These are phyloP conservation scores for Oeneis ivallda DNA, from an alignment of 2,888 invertebrate genomes.

Conservation along the genomic window DNA sequence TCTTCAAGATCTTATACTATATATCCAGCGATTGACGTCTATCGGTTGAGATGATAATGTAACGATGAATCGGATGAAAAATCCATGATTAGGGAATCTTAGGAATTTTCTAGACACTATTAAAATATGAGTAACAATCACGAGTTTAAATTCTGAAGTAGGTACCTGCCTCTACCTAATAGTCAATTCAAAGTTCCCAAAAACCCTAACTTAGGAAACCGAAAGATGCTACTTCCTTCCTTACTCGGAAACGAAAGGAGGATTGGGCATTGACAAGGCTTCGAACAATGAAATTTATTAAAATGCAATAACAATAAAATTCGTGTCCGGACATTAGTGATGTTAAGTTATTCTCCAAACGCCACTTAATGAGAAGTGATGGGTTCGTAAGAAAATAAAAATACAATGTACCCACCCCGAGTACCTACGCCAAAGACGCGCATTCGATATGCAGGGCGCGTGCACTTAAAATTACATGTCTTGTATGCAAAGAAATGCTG, in stretches of 20 bases:
- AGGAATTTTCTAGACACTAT: no score
- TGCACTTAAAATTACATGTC: conserved; percentile 71
- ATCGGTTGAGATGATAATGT: no score
- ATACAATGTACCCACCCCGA: conserved; percentile 68
- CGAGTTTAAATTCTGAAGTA: background rate
- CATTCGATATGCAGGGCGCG: conserved; percentile 73
- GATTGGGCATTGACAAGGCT: conserved; percentile 56
- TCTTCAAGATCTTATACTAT: no score
- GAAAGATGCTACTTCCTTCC: conserved; percentile 69
- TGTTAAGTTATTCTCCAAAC: conserved; percentile 81
- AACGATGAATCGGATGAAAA: no score
- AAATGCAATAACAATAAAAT: conserved; percentile 82
- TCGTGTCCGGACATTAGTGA: conserved; percentile 79
- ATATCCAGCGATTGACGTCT: no score
- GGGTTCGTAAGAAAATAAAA: conserved; percentile 80
- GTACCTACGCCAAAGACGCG: conserved; percentile 57
- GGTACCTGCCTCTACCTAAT: background rate
- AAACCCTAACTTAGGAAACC: conserved; percentile 46
- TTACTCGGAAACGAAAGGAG: conserved; percentile 63
- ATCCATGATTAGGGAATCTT: no score
- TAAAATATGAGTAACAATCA: no score
- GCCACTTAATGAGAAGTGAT: conserved; percentile 82
- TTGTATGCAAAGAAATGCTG: conserved; percentile 72
- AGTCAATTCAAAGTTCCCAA: conserved; percentile 27
- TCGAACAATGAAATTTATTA: conserved; percentile 77